Base-by-base conservation (phyloP, 2,113 vertebrate species). In the Monarcha castaneiventris region DNA sequence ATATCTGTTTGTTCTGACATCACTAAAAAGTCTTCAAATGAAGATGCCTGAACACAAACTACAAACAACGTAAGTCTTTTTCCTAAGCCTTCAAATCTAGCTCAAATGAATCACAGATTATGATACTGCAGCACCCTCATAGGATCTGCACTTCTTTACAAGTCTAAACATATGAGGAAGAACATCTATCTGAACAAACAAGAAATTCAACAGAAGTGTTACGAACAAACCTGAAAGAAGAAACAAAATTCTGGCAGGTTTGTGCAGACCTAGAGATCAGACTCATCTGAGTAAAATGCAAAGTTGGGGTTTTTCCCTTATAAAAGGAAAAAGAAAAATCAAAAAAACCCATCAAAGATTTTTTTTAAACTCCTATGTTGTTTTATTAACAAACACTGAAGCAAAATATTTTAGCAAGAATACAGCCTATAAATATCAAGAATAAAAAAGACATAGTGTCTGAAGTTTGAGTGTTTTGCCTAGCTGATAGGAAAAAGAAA, bases 401-500 rank as follows among this genome's bases (percentile, higher is more conserved):
- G 33, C 20, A 87, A 87, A 84, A 43, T 68, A 84, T 51, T 91
- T 94, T 58, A 75, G 55, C 26, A 89, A 88, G 59, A 93, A 87
- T 30, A 71, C 1, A 74, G 76, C 17, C 93, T 79, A 68, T 25
- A 84, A 89, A 62, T 46, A 83, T 2, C 16, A 91, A 73, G 30
- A 52, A 66, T 64, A 73, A 82, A 79, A 84, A 62, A 29, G 27
- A 84, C 21, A 63, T 3, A 52, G 41, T 46, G 32, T 83, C 79
- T 89, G 44, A 58, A 67, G 59, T 25, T 74, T 80, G 43, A 80
- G 90, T 41, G 43, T 80, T 95, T 51, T 93, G 46, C 67, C 96
- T 97, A 67, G 90, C 56, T 85, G 56, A 80, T 11, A 94, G 80
- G 72, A 95, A 93, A 95, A 92, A 78, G 93, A 87, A 96, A 94